Conservation (phyloP, 2,797 vertebrate genomes). For the Sebastes ruberrimus region DNA sequence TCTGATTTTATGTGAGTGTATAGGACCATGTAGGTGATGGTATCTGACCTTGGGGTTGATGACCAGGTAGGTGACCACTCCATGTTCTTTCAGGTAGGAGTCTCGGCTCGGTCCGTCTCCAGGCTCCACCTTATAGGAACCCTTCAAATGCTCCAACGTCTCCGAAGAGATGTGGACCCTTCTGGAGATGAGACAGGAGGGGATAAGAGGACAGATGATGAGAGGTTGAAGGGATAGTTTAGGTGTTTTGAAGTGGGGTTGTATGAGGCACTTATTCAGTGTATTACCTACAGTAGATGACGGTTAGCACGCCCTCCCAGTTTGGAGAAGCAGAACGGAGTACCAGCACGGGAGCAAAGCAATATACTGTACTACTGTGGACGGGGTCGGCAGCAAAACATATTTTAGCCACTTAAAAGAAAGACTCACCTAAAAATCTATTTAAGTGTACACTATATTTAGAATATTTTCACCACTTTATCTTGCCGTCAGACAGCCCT, state of each 20-base stretch:
- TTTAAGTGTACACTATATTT: no score
- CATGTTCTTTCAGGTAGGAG: slow-evolving; percentile 94
- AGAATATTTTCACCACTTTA: no score
- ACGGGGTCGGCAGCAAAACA: no score
- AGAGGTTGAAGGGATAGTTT: not conserved
- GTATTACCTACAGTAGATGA: no score
- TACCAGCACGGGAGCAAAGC: no score
- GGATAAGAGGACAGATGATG: slow-evolving; percentile 2
- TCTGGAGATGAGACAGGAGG: slow-evolving; percentile 72
- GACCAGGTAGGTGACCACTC: slow-evolving; percentile 93
- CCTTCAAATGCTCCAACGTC: slow-evolving; percentile 94
- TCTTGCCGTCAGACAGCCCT: no score
- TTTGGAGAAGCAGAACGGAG: no score
- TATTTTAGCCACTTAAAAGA: no score
- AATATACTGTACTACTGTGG: no score
- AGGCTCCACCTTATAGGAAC: slow-evolving; percentile 94
- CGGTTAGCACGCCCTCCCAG: no score
- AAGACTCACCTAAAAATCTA: no score
- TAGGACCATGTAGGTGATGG: not conserved
- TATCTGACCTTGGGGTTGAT: slow-evolving; percentile 96
- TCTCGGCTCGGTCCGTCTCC: slow-evolving; percentile 93
- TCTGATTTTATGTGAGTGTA: not conserved
- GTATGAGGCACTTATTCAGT: not conserved
- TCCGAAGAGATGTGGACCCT: slow-evolving; percentile 97
- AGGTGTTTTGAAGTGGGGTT: not conserved